Evolutionary conservation across 1,140 invertebrate species (phyloP).

Genomic region (Drusus annulatus): DNA sequence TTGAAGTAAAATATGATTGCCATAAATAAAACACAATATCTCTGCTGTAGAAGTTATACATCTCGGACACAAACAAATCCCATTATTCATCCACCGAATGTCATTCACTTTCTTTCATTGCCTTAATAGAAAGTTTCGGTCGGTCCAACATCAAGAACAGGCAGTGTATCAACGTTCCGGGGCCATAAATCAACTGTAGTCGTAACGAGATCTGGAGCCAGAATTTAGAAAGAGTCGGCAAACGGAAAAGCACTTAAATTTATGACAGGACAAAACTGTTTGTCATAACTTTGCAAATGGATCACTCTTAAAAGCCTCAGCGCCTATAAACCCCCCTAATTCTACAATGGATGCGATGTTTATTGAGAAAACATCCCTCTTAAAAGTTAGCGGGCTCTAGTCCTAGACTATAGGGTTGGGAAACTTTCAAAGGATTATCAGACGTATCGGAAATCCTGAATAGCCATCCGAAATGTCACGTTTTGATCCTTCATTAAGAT

Average conservation of each 20-base stretch:
- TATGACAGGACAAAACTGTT: constrained; percentile 57
- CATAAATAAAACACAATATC: too few species aligned
- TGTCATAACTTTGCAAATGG: constrained; percentile 58
- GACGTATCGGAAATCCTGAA: constrained; percentile 1
- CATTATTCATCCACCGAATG: constrained; percentile 34
- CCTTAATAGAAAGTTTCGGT: constrained; percentile 40
- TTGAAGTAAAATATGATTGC: too few species aligned
- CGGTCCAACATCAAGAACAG: constrained; percentile 34
- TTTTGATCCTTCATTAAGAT: constrained; percentile 23
- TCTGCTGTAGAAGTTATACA: neutral
- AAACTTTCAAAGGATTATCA: constrained; percentile 24
- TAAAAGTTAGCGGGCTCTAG: neutral
- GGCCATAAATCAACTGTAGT: constrained; percentile 46
- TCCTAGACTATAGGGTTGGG: neutral
- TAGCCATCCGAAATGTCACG: neutral
- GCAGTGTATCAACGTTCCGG: constrained; percentile 14
- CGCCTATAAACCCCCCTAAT: constrained; percentile 37
- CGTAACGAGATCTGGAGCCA: constrained; percentile 31
- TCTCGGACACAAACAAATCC: neutral
- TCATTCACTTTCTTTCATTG: constrained; percentile 41
- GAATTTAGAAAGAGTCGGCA: constrained; percentile 51
- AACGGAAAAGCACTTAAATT: constrained; percentile 58
- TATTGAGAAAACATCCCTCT: constrained; percentile 47
- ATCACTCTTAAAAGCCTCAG: constrained; percentile 57
- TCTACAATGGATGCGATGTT: constrained; percentile 36